A percentile compares a stretch with the other conserved stretches of the same genome.
Evolutionary conservation across 2,113 vertebrate species (phyloP).

Genomic region (Corythaixoides concolor): DNA sequence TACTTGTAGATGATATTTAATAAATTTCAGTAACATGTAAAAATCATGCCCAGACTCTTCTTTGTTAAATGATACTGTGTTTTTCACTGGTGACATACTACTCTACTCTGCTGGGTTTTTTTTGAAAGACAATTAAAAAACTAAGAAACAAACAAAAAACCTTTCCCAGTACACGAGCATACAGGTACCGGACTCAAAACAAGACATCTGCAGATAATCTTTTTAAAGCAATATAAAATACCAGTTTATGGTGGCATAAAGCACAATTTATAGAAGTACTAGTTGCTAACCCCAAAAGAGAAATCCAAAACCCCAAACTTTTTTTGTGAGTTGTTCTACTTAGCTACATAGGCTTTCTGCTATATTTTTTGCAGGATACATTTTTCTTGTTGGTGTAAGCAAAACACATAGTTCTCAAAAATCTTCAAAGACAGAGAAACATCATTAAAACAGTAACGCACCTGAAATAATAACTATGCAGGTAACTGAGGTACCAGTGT

Average conservation of each 20-base stretch:
- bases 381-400: neutral
- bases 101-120: neutral
- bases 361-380: neutral
- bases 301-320: neutral
- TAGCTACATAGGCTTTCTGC: neutral
- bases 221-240: neutral
- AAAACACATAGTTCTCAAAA: neutral
- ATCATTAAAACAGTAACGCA: neutral
- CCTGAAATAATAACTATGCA: neutral
- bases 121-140: neutral
- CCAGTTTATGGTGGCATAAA: neutral
- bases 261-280: neutral
- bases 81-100: neutral
- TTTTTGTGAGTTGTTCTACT: neutral
- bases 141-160: no score
- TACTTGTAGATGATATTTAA: constrained; percentile 14
- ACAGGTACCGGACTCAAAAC: neutral
- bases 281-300: neutral
- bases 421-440: neutral
- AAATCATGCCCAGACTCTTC: neutral
- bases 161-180: neutral
- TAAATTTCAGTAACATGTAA: neutral
- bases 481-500: neutral
- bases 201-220: neutral
- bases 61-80: neutral